Evolutionary conservation across 2,797 vertebrate genomes (phyloP).

Genomic region (Sebastes miniatus): DNA sequence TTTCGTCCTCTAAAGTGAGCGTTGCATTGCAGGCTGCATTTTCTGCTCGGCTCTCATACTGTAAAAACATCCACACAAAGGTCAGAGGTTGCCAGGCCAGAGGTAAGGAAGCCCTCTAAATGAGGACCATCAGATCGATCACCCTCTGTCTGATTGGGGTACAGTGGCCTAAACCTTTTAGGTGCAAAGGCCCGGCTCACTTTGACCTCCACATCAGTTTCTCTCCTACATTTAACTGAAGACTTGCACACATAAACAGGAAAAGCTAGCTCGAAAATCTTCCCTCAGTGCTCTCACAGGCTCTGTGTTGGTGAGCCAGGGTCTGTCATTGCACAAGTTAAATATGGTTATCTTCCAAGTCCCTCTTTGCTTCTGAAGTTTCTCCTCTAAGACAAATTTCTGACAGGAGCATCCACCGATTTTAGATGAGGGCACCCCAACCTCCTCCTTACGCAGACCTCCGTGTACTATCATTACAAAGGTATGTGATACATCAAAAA

Average conservation of each 20-base stretch:
- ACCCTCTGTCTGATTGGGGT: background rate
- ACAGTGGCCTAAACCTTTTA: conserved; percentile 4
- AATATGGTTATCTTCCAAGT: background rate
- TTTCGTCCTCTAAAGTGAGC: background rate
- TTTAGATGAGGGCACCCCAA: background rate
- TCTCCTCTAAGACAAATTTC: background rate
- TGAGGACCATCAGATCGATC: conserved; percentile 15
- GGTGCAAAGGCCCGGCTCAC: background rate
- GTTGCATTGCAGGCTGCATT: background rate
- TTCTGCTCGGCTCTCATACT: background rate
- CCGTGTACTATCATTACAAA: too few species aligned
- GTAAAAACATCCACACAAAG: background rate
- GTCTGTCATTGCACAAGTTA: background rate
- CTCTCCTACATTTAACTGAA: background rate
- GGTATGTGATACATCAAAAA: too few species aligned
- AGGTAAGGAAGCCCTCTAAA: conserved; percentile 8
- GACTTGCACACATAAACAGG: background rate
- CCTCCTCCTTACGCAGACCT: too few species aligned
- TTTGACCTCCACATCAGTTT: conserved; percentile 14
- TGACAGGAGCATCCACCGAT: background rate
- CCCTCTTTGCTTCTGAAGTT: background rate
- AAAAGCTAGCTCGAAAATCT: background rate
- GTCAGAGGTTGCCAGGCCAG: conserved; percentile 4
- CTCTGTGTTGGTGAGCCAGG: background rate
- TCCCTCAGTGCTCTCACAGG: background rate